A percentile compares a stretch with the other conserved stretches of the same genome.
Evolutionary conservation across 2,888 invertebrate genomes (phyloP).

Genomic region (Mythimna vitellina): DNA sequence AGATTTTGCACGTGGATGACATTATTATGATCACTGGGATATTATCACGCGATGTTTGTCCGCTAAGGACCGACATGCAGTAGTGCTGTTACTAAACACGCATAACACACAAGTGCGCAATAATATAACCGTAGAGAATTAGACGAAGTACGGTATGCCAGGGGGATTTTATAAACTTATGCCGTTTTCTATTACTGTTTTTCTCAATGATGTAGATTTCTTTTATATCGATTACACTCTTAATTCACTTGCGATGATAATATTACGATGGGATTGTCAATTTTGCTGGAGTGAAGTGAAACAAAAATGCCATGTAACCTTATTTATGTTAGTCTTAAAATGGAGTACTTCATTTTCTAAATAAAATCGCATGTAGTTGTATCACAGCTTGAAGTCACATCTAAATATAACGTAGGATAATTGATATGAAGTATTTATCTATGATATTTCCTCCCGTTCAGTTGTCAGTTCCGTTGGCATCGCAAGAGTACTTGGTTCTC

Average conservation of each 20-base stretch:
- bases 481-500: conserved; percentile 63
- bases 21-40: conserved; percentile 76
- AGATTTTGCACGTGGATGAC: conserved; percentile 85
- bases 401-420: conserved; percentile 36
- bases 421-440: conserved; percentile 36
- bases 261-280: conserved; percentile 28
- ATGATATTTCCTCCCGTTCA: conserved; percentile 17
- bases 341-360: conserved; percentile 8
- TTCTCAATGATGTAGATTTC: conserved; percentile 45
- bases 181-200: conserved; percentile 45
- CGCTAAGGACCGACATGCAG: background rate
- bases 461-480: conserved; percentile 24
- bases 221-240: conserved; percentile 36
- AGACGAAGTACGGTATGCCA: conserved; percentile 50
- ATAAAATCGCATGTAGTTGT: conserved; percentile 39
- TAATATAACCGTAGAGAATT: conserved; percentile 43
- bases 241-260: conserved; percentile 45
- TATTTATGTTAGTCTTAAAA: conserved; percentile 25
- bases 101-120: conserved; percentile 26
- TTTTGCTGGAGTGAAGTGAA: conserved; percentile 10
- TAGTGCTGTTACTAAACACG: conserved; percentile 43
- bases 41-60: conserved; percentile 27
- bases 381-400: conserved; percentile 50
- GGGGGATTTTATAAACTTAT: conserved; percentile 46
- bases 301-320: conserved; percentile 52